phyloP scores from a whole-genome alignment of 2,113 vertebrate genomes.

The Alaudala cheleensis region DNA sequence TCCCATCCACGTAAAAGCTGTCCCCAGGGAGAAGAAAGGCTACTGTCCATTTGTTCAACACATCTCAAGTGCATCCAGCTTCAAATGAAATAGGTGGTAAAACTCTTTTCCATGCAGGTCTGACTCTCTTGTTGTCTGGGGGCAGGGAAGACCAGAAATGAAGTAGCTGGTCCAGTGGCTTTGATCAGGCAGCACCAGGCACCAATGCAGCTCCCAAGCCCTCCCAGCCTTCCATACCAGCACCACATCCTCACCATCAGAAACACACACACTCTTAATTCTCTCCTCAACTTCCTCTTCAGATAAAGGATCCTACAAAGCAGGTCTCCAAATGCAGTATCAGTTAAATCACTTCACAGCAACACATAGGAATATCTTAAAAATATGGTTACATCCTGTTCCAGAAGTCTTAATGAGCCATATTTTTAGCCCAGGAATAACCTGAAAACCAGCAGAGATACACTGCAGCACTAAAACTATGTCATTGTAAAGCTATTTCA shows the following conservation, averaged over 20 bases:
- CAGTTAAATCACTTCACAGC: not conserved
- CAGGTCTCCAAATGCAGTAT: not conserved
- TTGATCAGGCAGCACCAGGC: not conserved
- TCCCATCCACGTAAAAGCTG: conserved; percentile 49
- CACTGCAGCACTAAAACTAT: not conserved
- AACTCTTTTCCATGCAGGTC: not conserved
- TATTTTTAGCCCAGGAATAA: conserved; percentile 33
- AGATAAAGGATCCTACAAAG: not conserved
- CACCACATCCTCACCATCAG: not conserved
- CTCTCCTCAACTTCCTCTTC: not conserved
- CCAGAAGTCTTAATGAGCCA: not conserved
- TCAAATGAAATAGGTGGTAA: conserved; percentile 28
- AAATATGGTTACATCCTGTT: not conserved
- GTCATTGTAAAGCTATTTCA: not conserved
- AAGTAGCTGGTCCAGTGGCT: not conserved
- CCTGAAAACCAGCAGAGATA: not conserved
- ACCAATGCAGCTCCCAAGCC: not conserved
- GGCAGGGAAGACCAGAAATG: not conserved
- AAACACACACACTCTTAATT: not conserved
- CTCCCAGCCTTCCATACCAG: not conserved
- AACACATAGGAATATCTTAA: not conserved
- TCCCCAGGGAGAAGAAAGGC: conserved; percentile 20
- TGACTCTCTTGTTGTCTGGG: not conserved
- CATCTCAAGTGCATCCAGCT: conserved; percentile 1
- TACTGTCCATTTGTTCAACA: conserved; percentile 52